These are phyloP conservation scores for Lethocerus indicus DNA, from an alignment of 1,140 invertebrate genomes.

Conservation along the genomic window DNA sequence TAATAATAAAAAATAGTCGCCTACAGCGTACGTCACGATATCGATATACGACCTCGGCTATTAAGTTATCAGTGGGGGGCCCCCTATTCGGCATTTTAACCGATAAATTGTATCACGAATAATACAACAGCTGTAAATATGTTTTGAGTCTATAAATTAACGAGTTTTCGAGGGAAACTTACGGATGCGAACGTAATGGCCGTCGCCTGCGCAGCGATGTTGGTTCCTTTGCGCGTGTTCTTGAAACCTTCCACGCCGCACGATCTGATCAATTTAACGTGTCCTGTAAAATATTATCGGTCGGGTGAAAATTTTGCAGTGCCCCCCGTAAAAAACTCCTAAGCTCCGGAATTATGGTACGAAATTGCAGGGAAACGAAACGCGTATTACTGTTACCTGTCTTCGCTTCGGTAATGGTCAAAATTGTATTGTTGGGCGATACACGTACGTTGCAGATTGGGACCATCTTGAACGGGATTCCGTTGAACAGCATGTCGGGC, in stretches of 20 bases:
- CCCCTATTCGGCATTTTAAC: too few relatives aligned
- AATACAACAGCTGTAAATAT: too few relatives aligned
- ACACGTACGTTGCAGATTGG: slow-evolving; percentile 68
- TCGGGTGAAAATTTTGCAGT: not conserved
- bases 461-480: slow-evolving; percentile 55
- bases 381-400: slow-evolving; percentile 5
- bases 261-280: slow-evolving; percentile 38
- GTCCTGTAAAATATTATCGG: slow-evolving; percentile 26
- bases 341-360: too few relatives aligned
- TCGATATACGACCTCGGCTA: too few relatives aligned
- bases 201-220: slow-evolving; percentile 87
- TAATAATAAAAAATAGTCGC: too few relatives aligned
- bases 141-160: too few relatives aligned
- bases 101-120: too few relatives aligned
- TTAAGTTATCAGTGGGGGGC: too few relatives aligned
- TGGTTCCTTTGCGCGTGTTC: slow-evolving; percentile 86
- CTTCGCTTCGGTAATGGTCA: slow-evolving; percentile 48
- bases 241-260: slow-evolving; percentile 89
- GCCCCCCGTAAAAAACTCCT: too few relatives aligned
- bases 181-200: slow-evolving; percentile 58
- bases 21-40: too few relatives aligned
- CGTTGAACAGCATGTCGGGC: slow-evolving; percentile 55
- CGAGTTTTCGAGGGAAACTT: too few relatives aligned
- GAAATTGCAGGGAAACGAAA: not conserved
- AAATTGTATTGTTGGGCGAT: slow-evolving; percentile 73